Evolutionary conservation across 2,797 vertebrate genomes (phyloP).

Genomic region (Betta splendens): DNA sequence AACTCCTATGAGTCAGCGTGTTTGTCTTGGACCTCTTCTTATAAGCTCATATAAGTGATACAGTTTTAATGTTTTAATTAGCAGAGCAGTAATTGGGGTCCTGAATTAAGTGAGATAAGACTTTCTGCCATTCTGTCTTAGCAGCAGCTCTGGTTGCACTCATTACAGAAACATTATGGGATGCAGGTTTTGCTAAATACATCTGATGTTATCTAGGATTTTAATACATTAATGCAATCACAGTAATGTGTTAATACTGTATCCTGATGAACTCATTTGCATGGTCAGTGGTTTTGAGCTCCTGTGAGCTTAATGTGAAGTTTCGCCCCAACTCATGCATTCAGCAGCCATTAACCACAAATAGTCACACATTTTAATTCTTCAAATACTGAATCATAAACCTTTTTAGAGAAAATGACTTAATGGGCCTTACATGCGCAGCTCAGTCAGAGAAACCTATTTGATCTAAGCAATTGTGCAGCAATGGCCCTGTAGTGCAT

Average conservation of each 20-base stretch:
- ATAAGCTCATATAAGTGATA: slow-evolving; percentile 54
- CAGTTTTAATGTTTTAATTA: slow-evolving; percentile 70
- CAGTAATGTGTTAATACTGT: slow-evolving; percentile 45
- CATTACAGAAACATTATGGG: slow-evolving; percentile 44
- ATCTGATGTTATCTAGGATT: slow-evolving; percentile 50
- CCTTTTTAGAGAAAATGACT: not conserved
- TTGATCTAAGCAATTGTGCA: not conserved
- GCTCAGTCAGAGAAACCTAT: not conserved
- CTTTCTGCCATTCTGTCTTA: slow-evolving; percentile 22
- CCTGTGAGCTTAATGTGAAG: slow-evolving; percentile 19
- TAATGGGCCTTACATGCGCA: not conserved
- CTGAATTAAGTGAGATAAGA: slow-evolving; percentile 76
- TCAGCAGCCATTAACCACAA: slow-evolving; percentile 21
- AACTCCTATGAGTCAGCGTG: slow-evolving; percentile 27
- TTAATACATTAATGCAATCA: slow-evolving; percentile 30
- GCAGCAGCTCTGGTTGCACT: slow-evolving; percentile 44
- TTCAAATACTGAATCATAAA: not conserved
- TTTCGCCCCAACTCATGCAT: slow-evolving; percentile 7
- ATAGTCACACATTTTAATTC: slow-evolving; percentile 9
- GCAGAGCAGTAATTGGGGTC: slow-evolving; percentile 59
- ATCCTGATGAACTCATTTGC: slow-evolving; percentile 36
- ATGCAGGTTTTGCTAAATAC: slow-evolving; percentile 44
- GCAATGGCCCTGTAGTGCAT: not conserved
- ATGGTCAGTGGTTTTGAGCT: slow-evolving; percentile 21
- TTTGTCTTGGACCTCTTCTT: slow-evolving; percentile 44